Evolutionary conservation across 2,797 vertebrate species (phyloP), one percentile per base, ranked within the genome.

Genomic region (Fistularia tabacaria): DNA sequence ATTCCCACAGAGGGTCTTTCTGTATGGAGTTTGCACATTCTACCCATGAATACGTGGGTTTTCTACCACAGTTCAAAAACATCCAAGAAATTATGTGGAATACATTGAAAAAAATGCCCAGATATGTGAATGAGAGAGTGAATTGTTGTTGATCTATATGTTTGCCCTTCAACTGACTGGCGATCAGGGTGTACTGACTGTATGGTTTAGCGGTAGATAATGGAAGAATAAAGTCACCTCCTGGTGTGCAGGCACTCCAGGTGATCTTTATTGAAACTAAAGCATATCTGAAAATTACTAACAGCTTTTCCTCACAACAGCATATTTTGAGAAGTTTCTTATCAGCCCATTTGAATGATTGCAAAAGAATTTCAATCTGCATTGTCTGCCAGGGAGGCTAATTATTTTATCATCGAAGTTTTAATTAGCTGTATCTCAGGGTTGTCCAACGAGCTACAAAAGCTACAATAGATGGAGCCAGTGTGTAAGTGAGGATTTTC

Each of bases 381-480:
- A 80, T 89, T 88, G 84, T 90, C 76, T 89, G 79, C 71, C 56
- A 69, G 61, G 71, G 64, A 85, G 73, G 78, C 83, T 90, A 92
- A 92, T 91, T 90, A 91, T 90, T 91, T 90, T 88, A 90, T 89
- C 86, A 86, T 61, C 71, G 46, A 79, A 84, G 83, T 89, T 88
- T 88, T 88, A 92, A 92, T 91, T 92, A 89, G 79, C 85, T 81
- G 70, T 81, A 87, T 89, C 87, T 88, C 78, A 59, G 62, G 77
- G 73, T 84, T 83, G 77, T 81, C 83, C 66, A 80, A 58, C 38
- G 64, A 83, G 79, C 77, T 71, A 69, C 79, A 85, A 78, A 74
- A 77, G 76, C 79, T 67, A 61, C 69, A 80, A 61, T 41, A 75
- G 83, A 86, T 84, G 77, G 71, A 76, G 73, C 57, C 71, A 83